Evolutionary conservation across 2,797 vertebrate genomes (phyloP).

Genomic region (Eptatretus atami): DNA sequence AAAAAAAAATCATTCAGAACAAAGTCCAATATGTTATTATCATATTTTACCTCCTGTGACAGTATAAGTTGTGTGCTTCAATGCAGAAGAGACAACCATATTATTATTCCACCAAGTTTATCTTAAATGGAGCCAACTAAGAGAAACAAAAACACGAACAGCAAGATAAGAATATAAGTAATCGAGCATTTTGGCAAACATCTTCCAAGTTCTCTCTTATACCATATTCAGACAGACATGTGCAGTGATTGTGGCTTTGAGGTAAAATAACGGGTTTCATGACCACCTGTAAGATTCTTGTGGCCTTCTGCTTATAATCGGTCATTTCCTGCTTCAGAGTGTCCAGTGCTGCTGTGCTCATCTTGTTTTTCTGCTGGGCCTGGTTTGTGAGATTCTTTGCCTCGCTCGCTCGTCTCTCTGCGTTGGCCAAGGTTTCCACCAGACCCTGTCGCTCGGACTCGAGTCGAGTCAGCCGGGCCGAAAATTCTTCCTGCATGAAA

Average conservation of each 20-base stretch:
- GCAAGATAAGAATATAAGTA: no score
- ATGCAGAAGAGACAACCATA: no score
- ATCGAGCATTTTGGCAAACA: neutral
- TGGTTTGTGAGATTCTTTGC: constrained; percentile 43
- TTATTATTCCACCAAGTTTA: no score
- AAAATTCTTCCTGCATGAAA: constrained; percentile 31
- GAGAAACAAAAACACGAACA: no score
- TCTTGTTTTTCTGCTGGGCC: constrained; percentile 46
- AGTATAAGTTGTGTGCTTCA: no score
- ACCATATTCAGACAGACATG: neutral
- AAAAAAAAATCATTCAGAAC: no score
- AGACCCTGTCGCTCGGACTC: constrained; percentile 52
- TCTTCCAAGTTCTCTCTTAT: constrained; percentile 2
- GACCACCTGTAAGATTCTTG: constrained; percentile 60
- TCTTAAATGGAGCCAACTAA: no score
- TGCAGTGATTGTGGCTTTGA: neutral
- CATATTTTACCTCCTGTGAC: no score
- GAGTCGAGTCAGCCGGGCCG: constrained; percentile 28
- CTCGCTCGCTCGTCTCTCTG: constrained; percentile 36
- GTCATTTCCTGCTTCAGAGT: constrained; percentile 40
- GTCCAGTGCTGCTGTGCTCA: constrained; percentile 25
- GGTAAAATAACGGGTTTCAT: neutral
- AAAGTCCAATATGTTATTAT: no score
- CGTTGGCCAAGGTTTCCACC: constrained; percentile 35
- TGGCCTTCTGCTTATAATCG: constrained; percentile 88